Conservation (phyloP, 2,888 invertebrate species). For the Melipona beecheii region DNA sequence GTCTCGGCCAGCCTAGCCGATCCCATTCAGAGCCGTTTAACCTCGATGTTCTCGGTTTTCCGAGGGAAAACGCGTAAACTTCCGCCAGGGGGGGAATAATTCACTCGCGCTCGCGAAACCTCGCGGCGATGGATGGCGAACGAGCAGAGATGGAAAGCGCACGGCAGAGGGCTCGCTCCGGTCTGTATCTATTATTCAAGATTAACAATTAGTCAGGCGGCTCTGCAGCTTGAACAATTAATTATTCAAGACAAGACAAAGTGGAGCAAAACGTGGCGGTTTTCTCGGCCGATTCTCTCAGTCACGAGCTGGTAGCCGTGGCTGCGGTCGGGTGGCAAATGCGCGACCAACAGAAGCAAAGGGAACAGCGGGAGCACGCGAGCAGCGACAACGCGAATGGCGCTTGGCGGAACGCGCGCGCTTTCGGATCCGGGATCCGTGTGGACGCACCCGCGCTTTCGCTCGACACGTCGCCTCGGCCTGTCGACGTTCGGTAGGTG, state of each 20-base stretch:
- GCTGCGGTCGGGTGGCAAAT: not conserved
- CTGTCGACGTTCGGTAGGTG: conserved; percentile 56
- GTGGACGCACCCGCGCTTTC: conserved; percentile 70
- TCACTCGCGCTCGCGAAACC: not conserved
- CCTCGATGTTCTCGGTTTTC: not conserved
- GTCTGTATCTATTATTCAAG: conserved; percentile 31
- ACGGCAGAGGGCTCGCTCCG: not conserved
- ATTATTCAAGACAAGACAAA: conserved; percentile 50
- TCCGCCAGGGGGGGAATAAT: not conserved
- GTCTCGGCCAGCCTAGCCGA: not conserved
- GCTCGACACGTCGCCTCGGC: conserved; percentile 53
- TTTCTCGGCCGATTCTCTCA: conserved; percentile 29
- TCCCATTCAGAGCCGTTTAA: not conserved
- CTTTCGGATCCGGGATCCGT: conserved; percentile 60
- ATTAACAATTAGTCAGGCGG: conserved; percentile 55
- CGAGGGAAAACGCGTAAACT: not conserved
- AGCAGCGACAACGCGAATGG: conserved; percentile 49
- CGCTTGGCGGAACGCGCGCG: conserved; percentile 28
- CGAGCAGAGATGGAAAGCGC: not conserved
- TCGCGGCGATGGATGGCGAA: not conserved
- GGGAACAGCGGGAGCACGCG: conserved; percentile 32
- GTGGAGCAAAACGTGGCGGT: conserved; percentile 35
- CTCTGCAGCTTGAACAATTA: conserved; percentile 51
- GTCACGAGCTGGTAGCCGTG: not conserved
- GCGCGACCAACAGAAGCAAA: conserved; percentile 35